Evolutionary conservation across 2,797 vertebrate species (phyloP).

Genomic region (Sebastes steindachneri): DNA sequence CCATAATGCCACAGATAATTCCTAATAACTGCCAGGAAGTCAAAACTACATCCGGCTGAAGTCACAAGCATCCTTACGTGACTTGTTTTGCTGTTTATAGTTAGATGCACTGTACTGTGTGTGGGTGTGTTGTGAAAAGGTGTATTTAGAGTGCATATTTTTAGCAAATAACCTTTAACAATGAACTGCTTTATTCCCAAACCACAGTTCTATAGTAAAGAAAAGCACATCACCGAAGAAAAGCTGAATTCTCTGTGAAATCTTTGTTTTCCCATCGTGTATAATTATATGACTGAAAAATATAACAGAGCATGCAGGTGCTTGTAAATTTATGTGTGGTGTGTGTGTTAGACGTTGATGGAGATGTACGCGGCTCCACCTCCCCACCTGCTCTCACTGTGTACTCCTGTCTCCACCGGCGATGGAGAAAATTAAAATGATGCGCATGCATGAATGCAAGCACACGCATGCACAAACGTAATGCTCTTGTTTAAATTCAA

Average conservation of each 20-base stretch:
- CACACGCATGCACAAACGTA: background rate
- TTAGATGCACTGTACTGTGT: background rate
- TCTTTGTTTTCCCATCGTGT: background rate
- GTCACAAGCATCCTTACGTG: background rate
- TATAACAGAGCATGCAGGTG: constrained; percentile 15
- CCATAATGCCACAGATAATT: constrained; percentile 11
- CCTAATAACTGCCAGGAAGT: background rate
- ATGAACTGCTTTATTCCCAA: constrained; percentile 25
- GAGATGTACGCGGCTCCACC: constrained; percentile 40
- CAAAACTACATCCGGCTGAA: constrained; percentile 3
- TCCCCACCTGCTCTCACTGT: constrained; percentile 57
- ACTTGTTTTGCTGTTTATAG: background rate
- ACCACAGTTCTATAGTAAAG: background rate
- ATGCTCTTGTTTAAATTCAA: background rate
- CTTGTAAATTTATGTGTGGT: background rate
- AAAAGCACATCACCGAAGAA: background rate
- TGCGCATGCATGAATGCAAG: background rate
- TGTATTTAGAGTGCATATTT: background rate
- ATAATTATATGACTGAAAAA: constrained; percentile 13
- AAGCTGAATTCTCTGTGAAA: background rate
- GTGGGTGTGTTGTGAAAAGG: constrained; percentile 2
- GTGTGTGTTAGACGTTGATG: constrained; percentile 10
- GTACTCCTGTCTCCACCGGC: constrained; percentile 9
- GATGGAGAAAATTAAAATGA: background rate
- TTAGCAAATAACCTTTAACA: constrained; percentile 12